Percentiles rank a stretch among this genome's conserved stretches.
phyloP scores from a whole-genome alignment of 2,797 vertebrate genomes.

The Pteropus rufus region DNA sequence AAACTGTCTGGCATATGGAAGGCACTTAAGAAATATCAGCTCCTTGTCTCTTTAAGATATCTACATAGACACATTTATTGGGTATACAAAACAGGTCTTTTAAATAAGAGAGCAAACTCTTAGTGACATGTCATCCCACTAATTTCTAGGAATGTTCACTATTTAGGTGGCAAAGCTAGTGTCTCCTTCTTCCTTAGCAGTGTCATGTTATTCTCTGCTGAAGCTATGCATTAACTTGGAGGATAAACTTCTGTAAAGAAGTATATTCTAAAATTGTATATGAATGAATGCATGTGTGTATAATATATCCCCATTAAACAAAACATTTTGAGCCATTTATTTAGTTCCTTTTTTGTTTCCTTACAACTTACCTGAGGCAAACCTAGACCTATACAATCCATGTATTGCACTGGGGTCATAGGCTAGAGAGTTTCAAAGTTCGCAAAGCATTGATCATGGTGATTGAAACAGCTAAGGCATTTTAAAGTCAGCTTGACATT shows the following conservation, averaged over 20 bases:
- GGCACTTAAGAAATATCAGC: not conserved
- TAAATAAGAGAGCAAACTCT: constrained; percentile 2
- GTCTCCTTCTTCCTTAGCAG: constrained; percentile 33
- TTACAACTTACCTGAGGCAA: not conserved
- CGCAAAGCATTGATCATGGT: constrained; percentile 28
- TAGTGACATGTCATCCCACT: not conserved
- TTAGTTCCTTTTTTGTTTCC: constrained; percentile 14
- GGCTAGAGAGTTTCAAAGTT: constrained; percentile 24
- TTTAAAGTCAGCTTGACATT: constrained; percentile 60
- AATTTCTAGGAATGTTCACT: not conserved
- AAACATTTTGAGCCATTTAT: not conserved
- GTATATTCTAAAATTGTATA: not conserved
- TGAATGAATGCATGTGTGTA: not conserved
- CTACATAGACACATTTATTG: not conserved
- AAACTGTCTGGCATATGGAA: not conserved
- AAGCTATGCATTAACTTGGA: constrained; percentile 7
- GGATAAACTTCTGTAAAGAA: not conserved
- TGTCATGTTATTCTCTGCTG: not conserved
- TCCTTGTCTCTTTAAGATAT: not conserved
- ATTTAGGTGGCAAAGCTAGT: not conserved
- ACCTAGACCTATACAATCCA: not conserved
- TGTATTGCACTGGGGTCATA: not conserved
- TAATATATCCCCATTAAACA: constrained; percentile 20
- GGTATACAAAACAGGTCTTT: not conserved
- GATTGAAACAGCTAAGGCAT: constrained; percentile 24